Conservation (phyloP, 2,113 vertebrate genomes). For the Phrynosoma platyrhinos region DNA sequence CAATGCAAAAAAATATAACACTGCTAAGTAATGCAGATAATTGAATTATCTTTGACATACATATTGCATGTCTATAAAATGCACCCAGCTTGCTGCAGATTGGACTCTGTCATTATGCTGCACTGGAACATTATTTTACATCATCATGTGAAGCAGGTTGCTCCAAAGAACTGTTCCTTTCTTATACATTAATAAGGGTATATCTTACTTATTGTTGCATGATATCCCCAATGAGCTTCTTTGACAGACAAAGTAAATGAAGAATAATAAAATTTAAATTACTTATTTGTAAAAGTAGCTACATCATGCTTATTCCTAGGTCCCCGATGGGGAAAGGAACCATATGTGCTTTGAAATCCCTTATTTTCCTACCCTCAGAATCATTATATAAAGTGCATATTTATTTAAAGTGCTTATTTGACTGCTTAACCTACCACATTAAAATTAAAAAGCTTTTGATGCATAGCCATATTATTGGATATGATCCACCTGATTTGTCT, state of each 20-base stretch:
- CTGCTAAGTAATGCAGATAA: slow-evolving; percentile 13
- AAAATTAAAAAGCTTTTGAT: not conserved
- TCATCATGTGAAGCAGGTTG: not conserved
- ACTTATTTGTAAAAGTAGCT: not conserved
- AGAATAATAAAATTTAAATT: slow-evolving; percentile 22
- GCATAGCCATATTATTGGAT: not conserved
- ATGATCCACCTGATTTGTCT: not conserved
- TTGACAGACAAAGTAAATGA: slow-evolving; percentile 12
- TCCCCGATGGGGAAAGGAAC: not conserved
- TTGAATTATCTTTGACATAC: slow-evolving; percentile 32
- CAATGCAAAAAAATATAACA: not conserved
- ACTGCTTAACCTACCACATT: not conserved
- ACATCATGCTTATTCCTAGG: not conserved
- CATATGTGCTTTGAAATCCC: not conserved
- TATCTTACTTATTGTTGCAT: slow-evolving; percentile 19
- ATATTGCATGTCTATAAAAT: slow-evolving; percentile 10
- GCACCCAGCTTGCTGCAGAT: not conserved
- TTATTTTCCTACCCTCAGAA: not conserved
- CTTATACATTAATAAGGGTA: not conserved
- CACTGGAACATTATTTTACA: slow-evolving; percentile 23
- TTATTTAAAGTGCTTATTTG: not conserved
- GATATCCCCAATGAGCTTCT: slow-evolving; percentile 14
- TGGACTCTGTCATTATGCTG: not conserved
- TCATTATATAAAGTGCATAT: not conserved
- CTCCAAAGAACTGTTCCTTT: fast-evolving